A percentile compares a stretch with the other conserved stretches of the same genome.
Conservation (phyloP, 2,888 invertebrate species). For the Pyrocoelia pectoralis region DNA sequence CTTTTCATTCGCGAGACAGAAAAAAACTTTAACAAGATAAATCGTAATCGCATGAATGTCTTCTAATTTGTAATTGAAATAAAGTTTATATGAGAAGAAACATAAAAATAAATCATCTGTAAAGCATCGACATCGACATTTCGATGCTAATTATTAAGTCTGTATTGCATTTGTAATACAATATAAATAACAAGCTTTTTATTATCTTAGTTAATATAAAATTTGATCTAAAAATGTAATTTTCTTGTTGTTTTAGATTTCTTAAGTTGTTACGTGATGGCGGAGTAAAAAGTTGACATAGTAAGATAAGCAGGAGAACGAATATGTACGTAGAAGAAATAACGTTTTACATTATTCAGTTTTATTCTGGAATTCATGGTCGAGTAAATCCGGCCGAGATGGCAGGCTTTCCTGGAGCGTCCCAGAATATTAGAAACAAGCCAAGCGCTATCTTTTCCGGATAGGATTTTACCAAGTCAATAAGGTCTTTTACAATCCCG, state of each 20-base stretch:
- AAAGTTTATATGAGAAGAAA: constrained; percentile 32
- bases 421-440: constrained; percentile 50
- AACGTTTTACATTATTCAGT: constrained; percentile 54
- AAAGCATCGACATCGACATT: constrained; percentile 38
- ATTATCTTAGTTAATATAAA: constrained; percentile 37
- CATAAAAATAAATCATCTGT: constrained; percentile 38
- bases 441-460: constrained; percentile 43
- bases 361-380: constrained; percentile 52
- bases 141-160: constrained; percentile 43
- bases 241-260: neutral
- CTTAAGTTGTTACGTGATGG: neutral
- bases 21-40: constrained; percentile 33
- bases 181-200: constrained; percentile 44
- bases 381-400: constrained; percentile 52
- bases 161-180: constrained; percentile 44
- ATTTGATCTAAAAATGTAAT: neutral
- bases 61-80: constrained; percentile 42
- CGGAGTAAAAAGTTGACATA: constrained; percentile 8
- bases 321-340: constrained; percentile 32
- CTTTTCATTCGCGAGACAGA: no score
- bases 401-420: constrained; percentile 45
- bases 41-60: constrained; percentile 26
- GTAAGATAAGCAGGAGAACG: constrained; percentile 30
- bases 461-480: constrained; percentile 51
- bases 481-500: constrained; percentile 40